phyloP scores from a whole-genome alignment of 2,797 vertebrate genomes.

The Pangasius larnaudii region DNA sequence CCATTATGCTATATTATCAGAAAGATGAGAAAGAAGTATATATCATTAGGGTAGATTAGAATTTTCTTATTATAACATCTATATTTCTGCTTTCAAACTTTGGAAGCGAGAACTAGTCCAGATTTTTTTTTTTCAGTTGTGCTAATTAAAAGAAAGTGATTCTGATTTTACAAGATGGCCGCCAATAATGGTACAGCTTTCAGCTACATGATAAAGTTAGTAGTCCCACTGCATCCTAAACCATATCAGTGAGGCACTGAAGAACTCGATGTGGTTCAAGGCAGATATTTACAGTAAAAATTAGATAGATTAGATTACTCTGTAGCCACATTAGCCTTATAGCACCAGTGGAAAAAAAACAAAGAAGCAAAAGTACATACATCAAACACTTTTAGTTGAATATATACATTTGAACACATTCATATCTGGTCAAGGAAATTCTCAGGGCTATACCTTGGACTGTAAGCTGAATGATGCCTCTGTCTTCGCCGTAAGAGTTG shows the following conservation, averaged over 20 bases:
- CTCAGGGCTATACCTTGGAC: constrained; percentile 87
- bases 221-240: not conserved
- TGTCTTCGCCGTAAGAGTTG: constrained; percentile 97
- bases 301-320: not conserved
- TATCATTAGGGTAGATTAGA: not conserved
- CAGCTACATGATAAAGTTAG: not conserved
- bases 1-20: too few relatives aligned
- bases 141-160: too few relatives aligned
- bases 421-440: not conserved
- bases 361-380: not conserved
- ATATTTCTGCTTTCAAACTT: too few relatives aligned
- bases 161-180: not conserved
- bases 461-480: constrained; percentile 97
- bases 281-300: not conserved
- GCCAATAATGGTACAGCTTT: not conserved
- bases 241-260: not conserved
- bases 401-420: not conserved
- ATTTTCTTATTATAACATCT: too few relatives aligned
- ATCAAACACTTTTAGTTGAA: not conserved
- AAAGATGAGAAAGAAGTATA: too few relatives aligned
- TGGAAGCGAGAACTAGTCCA: too few relatives aligned
- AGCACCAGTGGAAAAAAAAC: not conserved
- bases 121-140: too few relatives aligned
- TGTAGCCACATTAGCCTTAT: not conserved
- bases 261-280: too few relatives aligned